These are phyloP conservation scores for Phlogophora meticulosa DNA, from an alignment of 2,888 invertebrate species.

Conservation along the genomic window DNA sequence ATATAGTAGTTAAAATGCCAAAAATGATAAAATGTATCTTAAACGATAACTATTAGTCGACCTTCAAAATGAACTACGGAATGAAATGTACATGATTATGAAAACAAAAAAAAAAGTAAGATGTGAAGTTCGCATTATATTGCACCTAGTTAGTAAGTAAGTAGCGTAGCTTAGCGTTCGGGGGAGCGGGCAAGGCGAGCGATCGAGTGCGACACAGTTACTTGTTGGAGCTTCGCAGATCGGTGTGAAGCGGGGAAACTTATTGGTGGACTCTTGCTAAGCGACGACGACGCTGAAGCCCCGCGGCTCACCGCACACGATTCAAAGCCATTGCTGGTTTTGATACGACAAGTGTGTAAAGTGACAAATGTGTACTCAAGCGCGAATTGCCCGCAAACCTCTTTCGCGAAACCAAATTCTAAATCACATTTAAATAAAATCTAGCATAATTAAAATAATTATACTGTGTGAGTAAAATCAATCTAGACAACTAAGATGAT, in stretches of 20 bases:
- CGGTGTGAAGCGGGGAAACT: conserved; percentile 15
- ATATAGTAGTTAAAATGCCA: conserved; percentile 68
- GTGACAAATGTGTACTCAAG: conserved; percentile 2
- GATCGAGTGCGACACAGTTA: background rate
- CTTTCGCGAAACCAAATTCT: conserved; percentile 88
- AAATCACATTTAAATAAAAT: conserved; percentile 87
- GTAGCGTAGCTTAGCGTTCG: conserved; percentile 82
- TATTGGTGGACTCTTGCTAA: conserved; percentile 19
- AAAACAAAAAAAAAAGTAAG: conserved; percentile 72
- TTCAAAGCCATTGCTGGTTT: conserved; percentile 2
- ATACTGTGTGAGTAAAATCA: conserved; percentile 79
- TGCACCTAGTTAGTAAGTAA: conserved; percentile 87
- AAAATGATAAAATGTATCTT: conserved; percentile 65
- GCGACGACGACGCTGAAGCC: conserved; percentile 5
- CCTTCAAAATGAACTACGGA: conserved; percentile 71
- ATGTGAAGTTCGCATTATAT: conserved; percentile 84
- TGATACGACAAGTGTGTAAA: conserved; percentile 8
- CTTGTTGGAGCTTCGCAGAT: conserved; percentile 9
- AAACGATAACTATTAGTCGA: conserved; percentile 68
- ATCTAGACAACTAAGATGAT: conserved; percentile 76
- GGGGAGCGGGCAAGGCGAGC: conserved; percentile 75
- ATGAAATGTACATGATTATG: conserved; percentile 77
- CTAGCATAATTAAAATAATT: conserved; percentile 79
- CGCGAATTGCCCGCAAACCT: conserved; percentile 76
- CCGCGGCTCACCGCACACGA: background rate